Percentiles rank a stretch among this genome's conserved stretches.
These are phyloP conservation scores for Ceratoteleas bidentatus DNA, from an alignment of 1,140 invertebrate genomes.

Conservation along the genomic window DNA sequence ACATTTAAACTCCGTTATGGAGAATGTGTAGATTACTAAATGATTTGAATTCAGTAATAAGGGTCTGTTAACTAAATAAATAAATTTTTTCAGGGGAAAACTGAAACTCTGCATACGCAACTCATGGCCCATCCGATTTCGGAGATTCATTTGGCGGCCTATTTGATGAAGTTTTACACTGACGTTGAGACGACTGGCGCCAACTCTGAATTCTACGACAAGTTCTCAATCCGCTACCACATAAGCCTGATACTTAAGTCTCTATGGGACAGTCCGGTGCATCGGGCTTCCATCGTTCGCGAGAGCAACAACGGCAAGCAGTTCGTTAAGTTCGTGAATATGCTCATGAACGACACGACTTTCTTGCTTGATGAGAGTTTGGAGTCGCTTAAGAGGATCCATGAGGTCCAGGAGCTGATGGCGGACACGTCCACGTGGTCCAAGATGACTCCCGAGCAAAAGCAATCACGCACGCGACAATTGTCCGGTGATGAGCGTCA, in stretches of 20 bases:
- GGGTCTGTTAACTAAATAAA: no score
- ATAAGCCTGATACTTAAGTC: constrained; percentile 98
- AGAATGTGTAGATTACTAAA: no score
- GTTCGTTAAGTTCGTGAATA: constrained; percentile 99
- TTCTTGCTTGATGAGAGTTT: constrained; percentile 98
- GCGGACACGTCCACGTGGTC: constrained; percentile 86
- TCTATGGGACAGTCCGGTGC: constrained; percentile 88
- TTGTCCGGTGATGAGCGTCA: no score
- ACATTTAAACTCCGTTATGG: no score
- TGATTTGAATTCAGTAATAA: no score
- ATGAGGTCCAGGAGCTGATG: constrained; percentile 96
- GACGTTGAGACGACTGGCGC: constrained; percentile 99
- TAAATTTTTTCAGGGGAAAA: constrained; percentile 80
- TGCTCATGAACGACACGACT: constrained; percentile 99
- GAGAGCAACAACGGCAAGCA: constrained; percentile 93
- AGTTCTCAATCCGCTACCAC: constrained; percentile 98
- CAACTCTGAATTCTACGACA: constrained; percentile 99
- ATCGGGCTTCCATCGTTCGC: constrained; percentile 88
- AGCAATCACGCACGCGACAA: constrained; percentile 87
- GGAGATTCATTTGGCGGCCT: constrained; percentile 89
- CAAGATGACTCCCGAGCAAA: constrained; percentile 86
- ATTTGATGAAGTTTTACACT: constrained; percentile 98
- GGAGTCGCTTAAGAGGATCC: constrained; percentile 96
- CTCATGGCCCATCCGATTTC: constrained; percentile 94
- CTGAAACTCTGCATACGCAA: constrained; percentile 83